phyloP scores from a whole-genome alignment of 1,140 invertebrate genomes.

The Parapsyche elsis region DNA sequence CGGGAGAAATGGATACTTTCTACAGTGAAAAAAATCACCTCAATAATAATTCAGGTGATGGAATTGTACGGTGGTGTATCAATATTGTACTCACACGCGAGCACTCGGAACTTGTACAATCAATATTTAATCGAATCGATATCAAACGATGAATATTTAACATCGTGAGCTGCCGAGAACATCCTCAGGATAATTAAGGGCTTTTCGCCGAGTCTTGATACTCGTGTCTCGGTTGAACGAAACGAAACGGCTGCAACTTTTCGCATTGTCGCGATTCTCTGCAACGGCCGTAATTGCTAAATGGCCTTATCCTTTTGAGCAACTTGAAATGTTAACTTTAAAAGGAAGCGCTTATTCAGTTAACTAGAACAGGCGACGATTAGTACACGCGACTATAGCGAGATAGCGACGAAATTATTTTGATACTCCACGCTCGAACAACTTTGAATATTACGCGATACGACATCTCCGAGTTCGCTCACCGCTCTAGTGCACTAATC shows the following conservation, averaged over 20 bases:
- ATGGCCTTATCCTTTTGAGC: constrained; percentile 32
- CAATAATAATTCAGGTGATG: too few relatives aligned
- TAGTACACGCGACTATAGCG: constrained; percentile 7
- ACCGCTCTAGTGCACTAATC: neutral
- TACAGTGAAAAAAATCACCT: too few relatives aligned
- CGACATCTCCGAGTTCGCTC: neutral
- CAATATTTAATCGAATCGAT: too few relatives aligned
- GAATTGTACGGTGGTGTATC: too few relatives aligned
- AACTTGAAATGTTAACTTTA: constrained; percentile 37
- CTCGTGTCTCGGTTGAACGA: neutral
- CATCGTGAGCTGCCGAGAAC: neutral
- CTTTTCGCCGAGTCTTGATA: neutral
- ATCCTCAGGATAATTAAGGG: neutral
- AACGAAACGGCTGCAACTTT: constrained; percentile 8
- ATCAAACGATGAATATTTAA: too few relatives aligned
- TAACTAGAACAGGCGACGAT: constrained; percentile 36
- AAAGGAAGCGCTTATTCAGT: constrained; percentile 37
- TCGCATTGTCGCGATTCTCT: constrained; percentile 1
- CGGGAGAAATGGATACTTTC: too few relatives aligned
- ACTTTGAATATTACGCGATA: constrained; percentile 8
- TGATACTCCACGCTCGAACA: constrained; percentile 31
- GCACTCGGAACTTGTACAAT: too few relatives aligned
- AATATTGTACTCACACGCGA: too few relatives aligned
- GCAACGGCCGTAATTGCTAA: constrained; percentile 23
- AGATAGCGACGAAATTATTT: constrained; percentile 27